Conservation (phyloP, 2,113 vertebrate species). For the Choloepus hoffmanni region DNA sequence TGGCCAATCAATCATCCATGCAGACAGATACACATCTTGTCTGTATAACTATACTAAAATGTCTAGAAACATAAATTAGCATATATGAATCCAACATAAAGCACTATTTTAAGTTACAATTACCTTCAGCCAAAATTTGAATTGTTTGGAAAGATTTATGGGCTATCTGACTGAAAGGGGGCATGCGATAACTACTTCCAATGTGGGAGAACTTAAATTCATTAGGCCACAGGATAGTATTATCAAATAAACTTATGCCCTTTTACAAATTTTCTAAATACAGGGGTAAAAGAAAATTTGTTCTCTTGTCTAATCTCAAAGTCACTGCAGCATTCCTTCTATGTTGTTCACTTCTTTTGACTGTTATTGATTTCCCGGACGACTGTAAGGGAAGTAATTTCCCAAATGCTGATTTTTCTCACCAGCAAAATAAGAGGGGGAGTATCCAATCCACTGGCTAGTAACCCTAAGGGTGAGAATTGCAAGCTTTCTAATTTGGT, state of each 20-base stretch:
- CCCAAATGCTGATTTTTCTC: slow-evolving; percentile 44
- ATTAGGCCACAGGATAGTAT: neutral
- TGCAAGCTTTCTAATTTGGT: slow-evolving; percentile 12
- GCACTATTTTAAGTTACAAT: slow-evolving; percentile 20
- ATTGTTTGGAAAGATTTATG: slow-evolving; percentile 36
- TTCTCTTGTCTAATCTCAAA: slow-evolving; percentile 44
- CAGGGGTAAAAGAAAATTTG: neutral
- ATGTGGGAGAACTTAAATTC: neutral
- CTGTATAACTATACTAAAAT: neutral
- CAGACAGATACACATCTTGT: neutral
- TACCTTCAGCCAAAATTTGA: slow-evolving; percentile 44
- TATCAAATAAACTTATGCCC: neutral
- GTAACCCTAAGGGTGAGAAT: slow-evolving; percentile 21
- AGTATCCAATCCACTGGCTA: neutral
- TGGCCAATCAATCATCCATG: neutral
- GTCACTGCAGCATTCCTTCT: slow-evolving; percentile 2
- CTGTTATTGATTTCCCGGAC: neutral
- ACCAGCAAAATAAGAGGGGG: slow-evolving; percentile 11
- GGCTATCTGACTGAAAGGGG: neutral
- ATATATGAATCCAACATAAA: neutral
- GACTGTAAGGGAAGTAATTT: neutral
- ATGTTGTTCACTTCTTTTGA: slow-evolving; percentile 4
- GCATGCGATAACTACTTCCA: neutral
- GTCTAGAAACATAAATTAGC: neutral
- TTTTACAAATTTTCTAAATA: neutral